phyloP scores from a whole-genome alignment of 2,797 vertebrate genomes.

The Aotus griseimembra region DNA sequence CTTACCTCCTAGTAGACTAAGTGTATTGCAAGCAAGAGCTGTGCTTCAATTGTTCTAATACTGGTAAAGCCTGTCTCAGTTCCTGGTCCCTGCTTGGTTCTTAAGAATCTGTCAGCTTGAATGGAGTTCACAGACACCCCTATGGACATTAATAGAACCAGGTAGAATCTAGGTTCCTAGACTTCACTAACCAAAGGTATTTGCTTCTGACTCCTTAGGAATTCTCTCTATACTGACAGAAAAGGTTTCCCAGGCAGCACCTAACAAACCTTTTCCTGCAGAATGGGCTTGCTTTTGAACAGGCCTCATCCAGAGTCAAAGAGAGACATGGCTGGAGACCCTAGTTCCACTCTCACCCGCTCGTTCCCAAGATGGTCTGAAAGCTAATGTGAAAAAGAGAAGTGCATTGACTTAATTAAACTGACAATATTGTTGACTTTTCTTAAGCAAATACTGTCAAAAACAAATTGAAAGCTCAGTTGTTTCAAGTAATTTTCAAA shows the following conservation, averaged over 20 bases:
- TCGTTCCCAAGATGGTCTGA: background rate
- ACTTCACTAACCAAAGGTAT: background rate
- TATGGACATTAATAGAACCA: background rate
- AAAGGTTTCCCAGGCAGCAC: background rate
- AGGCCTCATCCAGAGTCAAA: background rate
- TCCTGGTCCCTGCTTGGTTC: background rate
- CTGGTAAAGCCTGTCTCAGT: background rate
- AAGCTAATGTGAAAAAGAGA: background rate
- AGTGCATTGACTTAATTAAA: background rate
- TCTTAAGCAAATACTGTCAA: background rate
- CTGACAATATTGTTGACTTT: background rate
- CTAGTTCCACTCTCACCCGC: background rate
- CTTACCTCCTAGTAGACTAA: background rate
- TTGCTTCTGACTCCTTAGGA: background rate
- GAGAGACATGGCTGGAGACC: background rate
- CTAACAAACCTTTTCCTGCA: background rate
- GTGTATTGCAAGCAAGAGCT: background rate
- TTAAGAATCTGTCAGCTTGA: background rate
- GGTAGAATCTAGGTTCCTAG: background rate
- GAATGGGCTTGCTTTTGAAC: background rate
- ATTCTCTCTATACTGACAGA: background rate
- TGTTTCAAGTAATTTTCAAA: slow-evolving; percentile 26
- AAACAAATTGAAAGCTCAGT: slow-evolving; percentile 14
- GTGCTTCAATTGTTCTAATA: background rate
- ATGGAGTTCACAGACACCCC: background rate